Evolutionary conservation across 1,140 invertebrate species (phyloP), one percentile per base, ranked within the genome.

Genomic region (Scylla paramamosain): DNA sequence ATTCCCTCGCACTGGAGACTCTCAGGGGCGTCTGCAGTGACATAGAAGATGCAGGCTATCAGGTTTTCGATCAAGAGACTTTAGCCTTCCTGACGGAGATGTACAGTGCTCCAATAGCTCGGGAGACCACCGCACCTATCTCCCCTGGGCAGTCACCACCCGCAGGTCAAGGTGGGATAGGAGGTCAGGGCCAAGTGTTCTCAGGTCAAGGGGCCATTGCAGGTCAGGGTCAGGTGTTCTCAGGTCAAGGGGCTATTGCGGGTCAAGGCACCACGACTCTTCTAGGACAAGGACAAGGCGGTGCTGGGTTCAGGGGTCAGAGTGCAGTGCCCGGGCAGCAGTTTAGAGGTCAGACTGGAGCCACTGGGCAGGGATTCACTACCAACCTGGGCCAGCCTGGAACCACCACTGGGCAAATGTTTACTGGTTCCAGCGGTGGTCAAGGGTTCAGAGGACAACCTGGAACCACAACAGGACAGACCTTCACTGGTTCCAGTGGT

Each of bases 41-140:
- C 39, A 12, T 95, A 10, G 91, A 95, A 59, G 96, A 95, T 7
- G 95, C 96, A 0, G 96, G 96, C 7, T 96, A 96, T 90, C 45
- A 92, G 48, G 95, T 95, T 12, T 94, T 96, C 29, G 91, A 93
- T 46, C 39, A 93, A n/a, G 93, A 94, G 10, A 94, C 84, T 4
- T 82, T 93, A 29, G 31, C 32, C 10, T 25, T 28, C 32, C 92
- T 94, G 83, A 86, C 87, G 28, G 29, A 87, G n/a, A 31, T 92
- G n/a, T 96, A 95, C 84, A 94, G 95, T 10, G 20, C 94, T 7
- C 87, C 83, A 4, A 88, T 96, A 4, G 45, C 95, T 32, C 92
- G 94, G 48, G 94, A 95, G 6, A 48, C 84, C 82, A 94, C 93
- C 0, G 83, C 93, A 1, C 88, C 92, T n/a, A 59, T 95, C 10